Percentiles rank a stretch among this genome's conserved stretches.
phyloP scores from a whole-genome alignment of 2,888 invertebrate species.

The Troides oblongomaculatus region DNA sequence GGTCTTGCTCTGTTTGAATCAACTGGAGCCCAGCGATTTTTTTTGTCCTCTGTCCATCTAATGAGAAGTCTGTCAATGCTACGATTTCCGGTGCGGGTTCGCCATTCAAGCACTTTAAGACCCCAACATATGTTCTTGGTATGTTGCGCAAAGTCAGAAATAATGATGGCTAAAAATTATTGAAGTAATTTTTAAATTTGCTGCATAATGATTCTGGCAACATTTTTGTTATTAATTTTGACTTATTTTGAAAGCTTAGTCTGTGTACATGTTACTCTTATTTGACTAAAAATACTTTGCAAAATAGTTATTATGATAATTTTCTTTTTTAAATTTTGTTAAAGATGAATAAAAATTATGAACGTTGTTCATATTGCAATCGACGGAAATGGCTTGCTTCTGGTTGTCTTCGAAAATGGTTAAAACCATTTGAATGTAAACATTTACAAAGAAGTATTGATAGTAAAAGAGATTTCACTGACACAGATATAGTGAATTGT shows the following conservation, averaged over 20 bases:
- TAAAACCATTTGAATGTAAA: conserved; percentile 76
- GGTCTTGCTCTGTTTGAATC: too few species aligned
- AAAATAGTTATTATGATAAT: conserved; percentile 22
- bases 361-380: conserved; percentile 71
- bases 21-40: too few species aligned
- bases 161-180: too few species aligned
- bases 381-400: conserved; percentile 73
- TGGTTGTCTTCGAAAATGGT: conserved; percentile 74
- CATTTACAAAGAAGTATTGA: conserved; percentile 71
- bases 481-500: conserved; percentile 67
- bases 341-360: conserved; percentile 72
- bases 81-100: too few species aligned
- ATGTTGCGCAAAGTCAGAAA: too few species aligned
- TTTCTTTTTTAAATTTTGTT: background rate
- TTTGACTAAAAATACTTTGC: conserved; percentile 17
- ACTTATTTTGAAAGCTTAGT: conserved; percentile 27
- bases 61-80: too few species aligned
- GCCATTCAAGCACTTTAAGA: too few species aligned
- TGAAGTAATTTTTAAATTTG: background rate
- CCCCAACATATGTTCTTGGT: too few species aligned
- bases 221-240: conserved; percentile 10
- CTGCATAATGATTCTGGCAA: conserved; percentile 27
- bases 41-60: too few species aligned
- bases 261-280: conserved; percentile 8
- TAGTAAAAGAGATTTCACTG: conserved; percentile 66